These are phyloP conservation scores for Congeria kusceri DNA, from an alignment of 2,888 invertebrate species.

Conservation along the genomic window DNA sequence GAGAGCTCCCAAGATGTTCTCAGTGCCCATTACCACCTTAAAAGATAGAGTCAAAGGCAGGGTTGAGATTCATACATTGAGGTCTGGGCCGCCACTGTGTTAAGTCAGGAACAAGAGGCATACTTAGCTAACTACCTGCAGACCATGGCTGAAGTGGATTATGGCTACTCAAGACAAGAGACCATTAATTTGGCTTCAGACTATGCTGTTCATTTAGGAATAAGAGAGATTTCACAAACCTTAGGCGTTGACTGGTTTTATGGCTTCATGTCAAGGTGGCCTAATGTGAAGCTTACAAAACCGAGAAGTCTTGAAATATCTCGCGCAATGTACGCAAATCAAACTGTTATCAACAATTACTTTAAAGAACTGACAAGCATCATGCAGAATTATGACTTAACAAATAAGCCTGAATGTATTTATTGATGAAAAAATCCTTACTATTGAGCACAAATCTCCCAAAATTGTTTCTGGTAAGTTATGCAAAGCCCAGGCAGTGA, in stretches of 20 bases:
- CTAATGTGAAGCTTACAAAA: constrained; percentile 17
- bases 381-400: constrained; percentile 36
- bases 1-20: too few species aligned
- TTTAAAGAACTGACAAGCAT: constrained; percentile 38
- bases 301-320: constrained; percentile 31
- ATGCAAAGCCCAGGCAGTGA: constrained; percentile 32
- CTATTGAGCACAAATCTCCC: constrained; percentile 38
- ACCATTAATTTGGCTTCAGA: constrained; percentile 40
- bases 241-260: constrained; percentile 7
- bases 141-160: constrained; percentile 30
- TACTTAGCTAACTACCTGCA: constrained; percentile 4
- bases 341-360: constrained; percentile 32
- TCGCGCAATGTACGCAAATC: constrained; percentile 28
- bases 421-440: constrained; percentile 49
- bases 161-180: constrained; percentile 34
- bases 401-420: constrained; percentile 39
- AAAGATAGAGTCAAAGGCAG: too few species aligned
- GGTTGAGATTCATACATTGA: background rate
- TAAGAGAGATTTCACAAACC: constrained; percentile 4
- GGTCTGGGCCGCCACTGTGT: constrained; percentile 18
- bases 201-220: constrained; percentile 25
- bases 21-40: too few species aligned
- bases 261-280: constrained; percentile 24
- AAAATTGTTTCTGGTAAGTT: constrained; percentile 26
- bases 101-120: constrained; percentile 19